Base-by-base conservation (phyloP, 2,888 invertebrate species). In the Heliconius hortense region DNA sequence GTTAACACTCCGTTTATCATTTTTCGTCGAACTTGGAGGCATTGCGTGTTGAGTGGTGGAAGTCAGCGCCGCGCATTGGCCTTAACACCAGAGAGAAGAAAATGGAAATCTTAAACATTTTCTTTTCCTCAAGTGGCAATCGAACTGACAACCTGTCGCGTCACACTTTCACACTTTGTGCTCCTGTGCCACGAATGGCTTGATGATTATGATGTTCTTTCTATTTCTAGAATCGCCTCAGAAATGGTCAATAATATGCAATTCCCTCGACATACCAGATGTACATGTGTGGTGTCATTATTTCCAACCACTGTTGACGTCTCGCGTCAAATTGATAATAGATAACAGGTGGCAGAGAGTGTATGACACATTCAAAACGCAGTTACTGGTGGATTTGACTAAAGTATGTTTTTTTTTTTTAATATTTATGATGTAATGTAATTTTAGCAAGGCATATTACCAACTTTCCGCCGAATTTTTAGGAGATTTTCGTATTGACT, bases 281-380 rank as follows among this genome's bases (percentile, higher is more conserved):
- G 88, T 89, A 3, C 96, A 96, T 80, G 96, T 97, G 11, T 97
- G 97, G 96, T 95, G 95, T 62, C 94, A 95, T 79, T 96, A 96
- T 84, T 97, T 96, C 89, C 96, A 97, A 85, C 96, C 96, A 0
- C 87, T 97, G 11, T 90, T 97, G 53, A 96, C 97, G n/a, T 89
- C 94, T 59, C 93, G 97, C 62, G 96, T 96, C 18, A 95, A 95
- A 82, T 92, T 94, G 5, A 95, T 97, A 72, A 95, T 96, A 26
- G 91, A 89, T 83, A 89, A 76, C 79, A 89, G 88, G 79, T 95
- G 86, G 94, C 83, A 82, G 81, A 90, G 82, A 81, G 87, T 89
- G 24, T 94, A 87, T 78, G 94, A 90, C 75, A 81, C 82, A 0
- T 92, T 89, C 78, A 94, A 86, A 72, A 89, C 92, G 0, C 89